A percentile compares a stretch with the other conserved stretches of the same genome.
phyloP scores from a whole-genome alignment of 1,140 invertebrate genomes.

The Zelostemma sp. region DNA sequence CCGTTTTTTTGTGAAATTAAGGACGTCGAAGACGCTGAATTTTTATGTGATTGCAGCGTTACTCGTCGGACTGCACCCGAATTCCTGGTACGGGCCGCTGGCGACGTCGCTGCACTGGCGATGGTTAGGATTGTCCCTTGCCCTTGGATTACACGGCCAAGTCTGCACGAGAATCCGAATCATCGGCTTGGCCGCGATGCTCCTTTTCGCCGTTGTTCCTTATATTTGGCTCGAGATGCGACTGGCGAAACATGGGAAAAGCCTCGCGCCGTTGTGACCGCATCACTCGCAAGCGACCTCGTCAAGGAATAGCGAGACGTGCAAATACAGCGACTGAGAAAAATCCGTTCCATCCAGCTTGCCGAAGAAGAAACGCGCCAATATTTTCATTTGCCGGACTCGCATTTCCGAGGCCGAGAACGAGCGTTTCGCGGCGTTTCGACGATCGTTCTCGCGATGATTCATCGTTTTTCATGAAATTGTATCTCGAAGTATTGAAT shows the following conservation, averaged over 20 bases:
- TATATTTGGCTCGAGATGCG: conserved; percentile 67
- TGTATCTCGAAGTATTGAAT: too few relatives aligned
- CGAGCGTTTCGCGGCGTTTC: conserved; percentile 30
- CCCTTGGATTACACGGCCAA: conserved; percentile 65
- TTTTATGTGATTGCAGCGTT: conserved; percentile 53
- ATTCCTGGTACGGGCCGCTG: conserved; percentile 67
- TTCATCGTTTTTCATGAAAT: too few relatives aligned
- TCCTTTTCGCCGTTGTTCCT: conserved; percentile 63
- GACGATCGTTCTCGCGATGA: background rate
- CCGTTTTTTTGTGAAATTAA: background rate
- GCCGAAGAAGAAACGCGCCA: conserved; percentile 14
- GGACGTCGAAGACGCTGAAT: background rate
- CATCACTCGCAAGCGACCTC: conserved; percentile 7
- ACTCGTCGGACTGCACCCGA: conserved; percentile 64
- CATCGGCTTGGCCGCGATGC: conserved; percentile 60
- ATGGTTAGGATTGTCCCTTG: conserved; percentile 64
- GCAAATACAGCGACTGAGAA: conserved; percentile 55
- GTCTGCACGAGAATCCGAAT: conserved; percentile 67
- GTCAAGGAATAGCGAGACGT: conserved; percentile 16
- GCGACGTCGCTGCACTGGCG: conserved; percentile 69
- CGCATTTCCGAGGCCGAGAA: conserved; percentile 20
- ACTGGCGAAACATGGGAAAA: conserved; percentile 58
- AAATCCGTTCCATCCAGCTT: conserved; percentile 59
- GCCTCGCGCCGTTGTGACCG: conserved; percentile 61
- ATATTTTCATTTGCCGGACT: conserved; percentile 47